Base-by-base conservation (phyloP, 1,140 invertebrate genomes). In the Cyclargus thomasi region DNA sequence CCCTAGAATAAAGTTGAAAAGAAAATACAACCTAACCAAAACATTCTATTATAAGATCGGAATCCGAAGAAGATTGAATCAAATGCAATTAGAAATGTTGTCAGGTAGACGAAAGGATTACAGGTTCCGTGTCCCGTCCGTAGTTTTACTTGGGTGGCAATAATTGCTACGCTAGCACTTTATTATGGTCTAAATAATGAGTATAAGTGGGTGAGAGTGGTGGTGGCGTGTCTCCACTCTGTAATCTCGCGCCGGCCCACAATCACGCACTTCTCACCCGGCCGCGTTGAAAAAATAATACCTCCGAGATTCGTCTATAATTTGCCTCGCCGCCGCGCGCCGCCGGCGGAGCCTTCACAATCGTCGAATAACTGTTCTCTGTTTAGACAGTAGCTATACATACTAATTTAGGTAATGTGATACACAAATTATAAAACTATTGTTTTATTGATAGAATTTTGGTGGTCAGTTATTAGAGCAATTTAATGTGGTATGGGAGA, bases 221-320 rank as follows among this genome's bases (percentile, higher is more conserved):
- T 77, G 81, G 81, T 85, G 84, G 82, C 80, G 80, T 78, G 85
- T 81, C 78, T 71, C 75, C 67, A 73, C 74, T 76, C 87, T 90
- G 84, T 90, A 88, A 90, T 90, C 85, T 83, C 68, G 68, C 23
- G 81, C 87, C 87, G 87, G 81, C 80, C 83, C 76, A 78, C 84
- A 90, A 90, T 90, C 87, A 88, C 76, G 85, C 84, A 87, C 80
- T 90, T 90, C 85, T 90, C 87, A 88, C 87, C 83, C 84, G 79
- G 70, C 77, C 83, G 87, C 82, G 85, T 87, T 90, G 84, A 90
- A 90, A 90, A 90, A 90, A 88, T 88, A 81, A 85, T 83, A 84
- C 79, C 74, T 81, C 76, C 62, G 76, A 85, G 83, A 82, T 86
- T 89, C 79, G 85, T 87, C 86, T 87, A 89, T 89, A 89, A 89